Evolutionary conservation across 2,113 vertebrate species (phyloP).

Genomic region (Dipodomys spectabilis): DNA sequence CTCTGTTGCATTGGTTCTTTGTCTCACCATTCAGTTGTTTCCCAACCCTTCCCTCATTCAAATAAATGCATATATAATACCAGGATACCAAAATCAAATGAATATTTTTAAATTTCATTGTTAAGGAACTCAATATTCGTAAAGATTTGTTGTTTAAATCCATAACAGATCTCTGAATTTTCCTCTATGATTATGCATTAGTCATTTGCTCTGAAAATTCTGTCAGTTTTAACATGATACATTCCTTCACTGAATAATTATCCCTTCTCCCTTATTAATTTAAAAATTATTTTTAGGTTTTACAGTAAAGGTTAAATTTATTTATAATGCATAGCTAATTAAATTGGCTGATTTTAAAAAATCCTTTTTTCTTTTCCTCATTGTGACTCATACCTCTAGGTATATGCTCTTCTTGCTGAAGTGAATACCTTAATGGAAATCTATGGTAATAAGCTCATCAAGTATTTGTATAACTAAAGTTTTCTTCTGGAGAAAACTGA

Average conservation of each 20-base stretch:
- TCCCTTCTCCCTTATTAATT: constrained; percentile 58
- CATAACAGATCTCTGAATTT: constrained; percentile 57
- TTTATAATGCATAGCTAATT: constrained; percentile 66
- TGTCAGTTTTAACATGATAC: constrained; percentile 49
- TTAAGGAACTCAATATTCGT: constrained; percentile 33
- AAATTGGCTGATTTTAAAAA: constrained; percentile 51
- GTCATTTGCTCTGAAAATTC: constrained; percentile 69
- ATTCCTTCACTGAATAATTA: constrained; percentile 47
- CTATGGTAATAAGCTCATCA: background rate
- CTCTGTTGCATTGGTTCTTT: too few relatives aligned
- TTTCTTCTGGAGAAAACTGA: background rate
- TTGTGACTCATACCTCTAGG: constrained; percentile 14
- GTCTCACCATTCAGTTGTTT: too few relatives aligned
- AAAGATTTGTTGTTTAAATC: constrained; percentile 60
- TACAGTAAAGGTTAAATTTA: constrained; percentile 70
- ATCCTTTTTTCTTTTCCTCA: constrained; percentile 21
- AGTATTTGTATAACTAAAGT: constrained; percentile 1
- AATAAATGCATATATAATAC: too few relatives aligned
- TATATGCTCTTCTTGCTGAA: background rate
- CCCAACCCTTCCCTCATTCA: too few relatives aligned
- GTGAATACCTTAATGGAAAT: background rate
- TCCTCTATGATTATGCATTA: constrained; percentile 67
- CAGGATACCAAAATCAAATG: background rate
- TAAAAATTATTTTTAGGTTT: constrained; percentile 62
- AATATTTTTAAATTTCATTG: constrained; percentile 60